Conservation (phyloP, 2,797 vertebrate genomes). For the Chromobotia macracanthus region DNA sequence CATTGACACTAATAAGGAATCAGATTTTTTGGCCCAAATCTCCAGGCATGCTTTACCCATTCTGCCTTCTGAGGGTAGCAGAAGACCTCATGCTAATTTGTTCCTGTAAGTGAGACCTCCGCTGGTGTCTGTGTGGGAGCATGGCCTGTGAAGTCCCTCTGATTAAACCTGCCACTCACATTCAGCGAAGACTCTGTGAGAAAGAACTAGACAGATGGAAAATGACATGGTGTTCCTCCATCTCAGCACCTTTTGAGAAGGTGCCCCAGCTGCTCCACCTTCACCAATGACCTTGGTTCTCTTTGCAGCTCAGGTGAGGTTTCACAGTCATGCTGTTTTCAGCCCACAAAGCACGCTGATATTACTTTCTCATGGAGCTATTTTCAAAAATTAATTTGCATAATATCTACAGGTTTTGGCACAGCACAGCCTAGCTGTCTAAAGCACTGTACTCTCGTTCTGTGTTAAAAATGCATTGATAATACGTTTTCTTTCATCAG, state of each 20-base stretch:
- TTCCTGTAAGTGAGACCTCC: constrained; percentile 48
- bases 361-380: constrained; percentile 8
- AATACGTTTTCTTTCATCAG: neutral
- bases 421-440: constrained; percentile 5
- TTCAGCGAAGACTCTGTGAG: constrained; percentile 11
- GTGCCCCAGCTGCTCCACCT: constrained; percentile 21
- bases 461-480: constrained; percentile 20
- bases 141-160: constrained; percentile 25
- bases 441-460: neutral
- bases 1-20: neutral
- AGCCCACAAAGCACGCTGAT: neutral
- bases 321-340: constrained; percentile 13
- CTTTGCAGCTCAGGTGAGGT: constrained; percentile 30
- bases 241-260: constrained; percentile 26
- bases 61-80: constrained; percentile 14
- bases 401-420: constrained; percentile 6
- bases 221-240: constrained; percentile 20
- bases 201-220: constrained; percentile 22
- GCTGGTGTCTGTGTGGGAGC: constrained; percentile 27
- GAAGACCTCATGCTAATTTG: constrained; percentile 26
- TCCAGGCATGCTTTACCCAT: constrained; percentile 16
- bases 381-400: constrained; percentile 36
- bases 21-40: neutral
- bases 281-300: constrained; percentile 48
- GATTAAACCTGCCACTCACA: constrained; percentile 40